Percentiles rank a stretch among this genome's conserved stretches.
Evolutionary conservation across 1,140 invertebrate species (phyloP).

Genomic region (Lycorma delicatula): DNA sequence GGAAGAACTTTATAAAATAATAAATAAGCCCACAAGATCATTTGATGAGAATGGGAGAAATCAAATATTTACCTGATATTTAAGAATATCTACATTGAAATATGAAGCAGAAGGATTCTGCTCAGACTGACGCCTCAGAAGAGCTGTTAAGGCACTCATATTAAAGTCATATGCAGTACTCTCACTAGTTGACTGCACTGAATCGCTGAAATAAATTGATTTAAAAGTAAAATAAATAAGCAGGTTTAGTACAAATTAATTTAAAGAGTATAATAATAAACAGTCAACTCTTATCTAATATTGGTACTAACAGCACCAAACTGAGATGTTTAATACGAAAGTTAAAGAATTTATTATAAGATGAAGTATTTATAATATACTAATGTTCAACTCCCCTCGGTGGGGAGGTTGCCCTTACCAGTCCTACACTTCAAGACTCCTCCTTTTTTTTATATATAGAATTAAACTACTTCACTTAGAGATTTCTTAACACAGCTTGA

Average conservation of each 20-base stretch:
- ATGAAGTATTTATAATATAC: too few relatives aligned
- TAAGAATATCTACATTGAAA: slow-evolving; percentile 95
- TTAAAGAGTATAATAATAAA: not conserved
- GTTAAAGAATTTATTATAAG: too few relatives aligned
- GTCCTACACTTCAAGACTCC: too few relatives aligned
- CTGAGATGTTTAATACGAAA: slow-evolving; percentile 2
- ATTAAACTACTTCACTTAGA: too few relatives aligned
- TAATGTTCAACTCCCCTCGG: too few relatives aligned
- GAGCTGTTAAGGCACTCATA: slow-evolving; percentile 80
- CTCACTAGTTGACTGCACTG: slow-evolving; percentile 60
- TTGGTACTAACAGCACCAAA: not conserved
- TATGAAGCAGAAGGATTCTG: slow-evolving; percentile 92
- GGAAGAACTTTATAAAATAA: too few relatives aligned
- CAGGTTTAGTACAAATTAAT: not conserved
- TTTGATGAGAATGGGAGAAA: too few relatives aligned
- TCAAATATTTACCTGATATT: slow-evolving; percentile 82
- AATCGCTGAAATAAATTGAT: slow-evolving; percentile 48
- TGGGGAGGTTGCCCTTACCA: too few relatives aligned
- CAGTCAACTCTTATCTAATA: not conserved
- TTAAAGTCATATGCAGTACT: slow-evolving; percentile 80
- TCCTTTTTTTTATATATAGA: too few relatives aligned
- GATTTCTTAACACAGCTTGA: too few relatives aligned
- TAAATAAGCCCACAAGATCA: too few relatives aligned
- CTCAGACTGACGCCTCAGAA: slow-evolving; percentile 82
- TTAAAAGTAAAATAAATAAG: slow-evolving; percentile 16